These are phyloP conservation scores for Uria lomvia DNA, from an alignment of 2,113 vertebrate species.

Conservation along the genomic window DNA sequence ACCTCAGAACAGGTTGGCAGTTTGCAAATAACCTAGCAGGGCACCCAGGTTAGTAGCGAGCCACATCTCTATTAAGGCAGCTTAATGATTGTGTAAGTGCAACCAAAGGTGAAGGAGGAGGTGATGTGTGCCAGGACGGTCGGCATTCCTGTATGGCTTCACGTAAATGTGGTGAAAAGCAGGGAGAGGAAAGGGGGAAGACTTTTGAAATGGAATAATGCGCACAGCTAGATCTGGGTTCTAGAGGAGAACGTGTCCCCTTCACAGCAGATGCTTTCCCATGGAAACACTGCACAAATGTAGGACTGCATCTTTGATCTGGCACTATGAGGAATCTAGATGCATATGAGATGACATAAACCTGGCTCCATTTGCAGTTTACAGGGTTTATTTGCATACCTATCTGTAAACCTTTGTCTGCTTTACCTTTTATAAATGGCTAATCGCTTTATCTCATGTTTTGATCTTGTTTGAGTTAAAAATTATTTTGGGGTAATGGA, in stretches of 20 bases:
- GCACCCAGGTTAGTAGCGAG: fast-evolving
- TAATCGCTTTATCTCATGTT: neutral
- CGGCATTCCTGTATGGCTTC: neutral
- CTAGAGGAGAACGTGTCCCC: neutral
- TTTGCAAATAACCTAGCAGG: neutral
- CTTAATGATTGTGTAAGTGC: neutral
- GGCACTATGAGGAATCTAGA: fast-evolving
- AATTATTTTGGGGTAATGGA: neutral
- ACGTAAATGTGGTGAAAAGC: neutral
- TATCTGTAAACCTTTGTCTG: neutral
- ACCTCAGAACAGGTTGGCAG: neutral
- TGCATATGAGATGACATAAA: fast-evolving
- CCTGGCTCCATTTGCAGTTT: neutral
- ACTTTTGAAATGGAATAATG: neutral
- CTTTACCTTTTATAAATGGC: neutral
- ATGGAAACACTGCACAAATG: neutral
- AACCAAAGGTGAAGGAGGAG: neutral
- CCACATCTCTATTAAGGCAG: neutral
- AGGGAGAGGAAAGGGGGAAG: neutral
- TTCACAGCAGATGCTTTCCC: neutral
- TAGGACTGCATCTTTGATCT: neutral
- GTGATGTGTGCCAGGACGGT: neutral
- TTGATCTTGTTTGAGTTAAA: neutral
- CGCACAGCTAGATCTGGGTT: neutral
- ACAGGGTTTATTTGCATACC: neutral